phyloP scores from a whole-genome alignment of 2,797 vertebrate species.

The Crocidura indochinensis region DNA sequence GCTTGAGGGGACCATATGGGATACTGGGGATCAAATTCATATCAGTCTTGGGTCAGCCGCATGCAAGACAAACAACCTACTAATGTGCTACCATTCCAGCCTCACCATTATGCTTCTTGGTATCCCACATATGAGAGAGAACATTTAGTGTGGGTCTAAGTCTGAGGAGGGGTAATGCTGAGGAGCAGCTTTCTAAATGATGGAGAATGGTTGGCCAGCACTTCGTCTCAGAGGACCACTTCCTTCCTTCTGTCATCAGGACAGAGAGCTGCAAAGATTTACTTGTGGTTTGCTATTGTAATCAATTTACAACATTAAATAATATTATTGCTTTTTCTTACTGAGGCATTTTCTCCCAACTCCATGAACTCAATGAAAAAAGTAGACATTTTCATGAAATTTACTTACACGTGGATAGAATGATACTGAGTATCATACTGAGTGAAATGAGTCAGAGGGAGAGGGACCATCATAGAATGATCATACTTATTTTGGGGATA shows the following conservation, averaged over 20 bases:
- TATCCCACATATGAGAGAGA: too few species aligned
- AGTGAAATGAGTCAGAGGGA: too few species aligned
- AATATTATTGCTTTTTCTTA: not conserved
- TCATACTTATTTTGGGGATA: too few species aligned
- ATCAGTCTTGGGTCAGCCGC: too few species aligned
- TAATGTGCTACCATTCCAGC: too few species aligned
- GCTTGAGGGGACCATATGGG: too few species aligned
- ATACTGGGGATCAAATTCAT: too few species aligned
- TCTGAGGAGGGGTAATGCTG: not conserved
- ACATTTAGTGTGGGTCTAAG: too few species aligned
- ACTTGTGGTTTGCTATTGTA: not conserved
- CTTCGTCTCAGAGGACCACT: not conserved
- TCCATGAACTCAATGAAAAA: constrained; percentile 22
- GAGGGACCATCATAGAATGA: too few species aligned
- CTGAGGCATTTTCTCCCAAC: not conserved
- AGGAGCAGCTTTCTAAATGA: not conserved
- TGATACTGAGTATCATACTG: too few species aligned
- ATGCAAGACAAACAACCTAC: too few species aligned
- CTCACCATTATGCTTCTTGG: too few species aligned
- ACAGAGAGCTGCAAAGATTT: not conserved
- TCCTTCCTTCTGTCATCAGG: not conserved
- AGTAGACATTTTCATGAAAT: constrained; percentile 50
- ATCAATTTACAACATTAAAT: not conserved
- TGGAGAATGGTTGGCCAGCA: not conserved
- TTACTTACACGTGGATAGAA: not conserved